Percentiles rank a stretch among this genome's conserved stretches.
Conservation (phyloP, 2,113 vertebrate species). For the Conger conger region DNA sequence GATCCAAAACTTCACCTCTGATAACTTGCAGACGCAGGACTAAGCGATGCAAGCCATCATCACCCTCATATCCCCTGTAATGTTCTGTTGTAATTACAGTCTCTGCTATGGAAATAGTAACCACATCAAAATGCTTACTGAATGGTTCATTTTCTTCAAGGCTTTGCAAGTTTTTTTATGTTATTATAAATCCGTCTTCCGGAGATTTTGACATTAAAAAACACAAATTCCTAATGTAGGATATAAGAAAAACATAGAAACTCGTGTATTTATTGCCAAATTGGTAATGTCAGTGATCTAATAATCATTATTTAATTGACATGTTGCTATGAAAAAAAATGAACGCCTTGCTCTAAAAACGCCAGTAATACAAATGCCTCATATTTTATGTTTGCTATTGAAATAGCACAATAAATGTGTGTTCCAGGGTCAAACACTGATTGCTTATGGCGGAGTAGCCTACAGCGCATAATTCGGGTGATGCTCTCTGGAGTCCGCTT, state of each 20-base stretch:
- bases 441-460: constrained; percentile 50
- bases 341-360: neutral
- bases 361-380: neutral
- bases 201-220: neutral
- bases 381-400: neutral
- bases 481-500: neutral
- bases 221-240: neutral
- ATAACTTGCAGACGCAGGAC: constrained; percentile 33
- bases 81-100: neutral
- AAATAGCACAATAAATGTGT: neutral
- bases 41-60: constrained; percentile 4
- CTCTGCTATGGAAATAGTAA: neutral
- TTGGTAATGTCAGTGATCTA: neutral
- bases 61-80: neutral
- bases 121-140: neutral
- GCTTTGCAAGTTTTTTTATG: neutral
- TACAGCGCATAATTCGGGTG: constrained; percentile 29
- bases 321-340: neutral
- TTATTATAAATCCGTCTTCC: neutral
- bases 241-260: neutral
- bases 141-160: neutral
- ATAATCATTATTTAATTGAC: neutral
- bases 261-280: too few relatives aligned
- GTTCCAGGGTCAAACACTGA: neutral
- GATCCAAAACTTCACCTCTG: constrained; percentile 34